phyloP scores from a whole-genome alignment of 1,140 invertebrate species.

The Contarinia nasturtii region DNA sequence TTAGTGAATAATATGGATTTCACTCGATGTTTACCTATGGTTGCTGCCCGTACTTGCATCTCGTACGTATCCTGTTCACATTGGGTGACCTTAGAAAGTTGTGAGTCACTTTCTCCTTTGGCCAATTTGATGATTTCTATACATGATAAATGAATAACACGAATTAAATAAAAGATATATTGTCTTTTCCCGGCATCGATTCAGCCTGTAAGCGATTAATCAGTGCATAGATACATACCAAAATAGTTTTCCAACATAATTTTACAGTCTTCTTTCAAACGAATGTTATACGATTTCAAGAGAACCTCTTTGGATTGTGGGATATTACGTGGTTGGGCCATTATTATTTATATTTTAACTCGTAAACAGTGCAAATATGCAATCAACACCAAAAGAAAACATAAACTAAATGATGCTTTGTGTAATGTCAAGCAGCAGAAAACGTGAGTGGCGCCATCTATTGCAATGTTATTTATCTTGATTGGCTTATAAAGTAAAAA shows the following conservation, averaged over 20 bases:
- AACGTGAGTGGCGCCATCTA: too few relatives aligned
- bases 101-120: slow-evolving; percentile 80
- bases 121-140: slow-evolving; percentile 83
- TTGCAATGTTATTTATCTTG: too few relatives aligned
- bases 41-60: slow-evolving; percentile 88
- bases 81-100: slow-evolving; percentile 71
- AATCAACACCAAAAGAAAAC: too few relatives aligned
- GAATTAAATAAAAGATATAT: neutral
- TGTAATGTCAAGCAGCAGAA: too few relatives aligned
- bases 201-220: neutral
- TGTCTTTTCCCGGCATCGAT: neutral
- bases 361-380: neutral
- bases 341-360: slow-evolving; percentile 15
- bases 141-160: slow-evolving; percentile 22
- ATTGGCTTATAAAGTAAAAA: too few relatives aligned
- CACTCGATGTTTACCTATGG: slow-evolving; percentile 48
- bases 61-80: slow-evolving; percentile 91
- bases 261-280: slow-evolving; percentile 87
- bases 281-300: slow-evolving; percentile 78
- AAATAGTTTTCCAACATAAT: slow-evolving; percentile 94
- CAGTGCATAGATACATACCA: slow-evolving; percentile 37
- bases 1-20: too few relatives aligned
- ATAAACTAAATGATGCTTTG: too few relatives aligned
- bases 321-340: slow-evolving; percentile 38
- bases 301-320: slow-evolving; percentile 88